Percentiles rank a stretch among this genome's conserved stretches.
Conservation (phyloP, 2,888 invertebrate species). For the Apotomis capreana region DNA sequence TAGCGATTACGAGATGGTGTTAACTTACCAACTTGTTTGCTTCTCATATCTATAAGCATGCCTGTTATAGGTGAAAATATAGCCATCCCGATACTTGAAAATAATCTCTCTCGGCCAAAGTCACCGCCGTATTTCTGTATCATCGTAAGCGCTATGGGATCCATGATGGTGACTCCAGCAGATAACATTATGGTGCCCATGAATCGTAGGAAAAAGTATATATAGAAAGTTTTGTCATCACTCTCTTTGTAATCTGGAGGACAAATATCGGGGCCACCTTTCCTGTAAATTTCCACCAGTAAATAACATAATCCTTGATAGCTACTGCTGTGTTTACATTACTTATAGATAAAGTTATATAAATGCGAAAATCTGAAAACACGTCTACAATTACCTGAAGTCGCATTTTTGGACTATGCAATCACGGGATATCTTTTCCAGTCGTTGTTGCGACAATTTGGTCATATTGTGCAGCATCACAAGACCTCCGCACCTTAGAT, state of each 20-base stretch:
- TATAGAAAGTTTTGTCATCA: constrained; percentile 90
- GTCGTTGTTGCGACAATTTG: constrained; percentile 78
- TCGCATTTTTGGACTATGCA: constrained; percentile 91
- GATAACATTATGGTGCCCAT: constrained; percentile 91
- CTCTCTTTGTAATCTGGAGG: constrained; percentile 91
- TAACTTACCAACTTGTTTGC: constrained; percentile 82
- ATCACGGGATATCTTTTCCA: constrained; percentile 85
- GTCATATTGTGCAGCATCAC: constrained; percentile 87
- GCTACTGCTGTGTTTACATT: constrained; percentile 53
- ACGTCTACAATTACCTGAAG: constrained; percentile 78
- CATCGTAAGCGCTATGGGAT: constrained; percentile 93
- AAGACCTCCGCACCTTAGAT: constrained; percentile 89
- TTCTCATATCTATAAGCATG: constrained; percentile 88
- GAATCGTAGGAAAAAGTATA: constrained; percentile 91
- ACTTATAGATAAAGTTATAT: constrained; percentile 48
- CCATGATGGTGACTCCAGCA: constrained; percentile 94
- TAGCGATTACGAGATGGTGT: constrained; percentile 67
- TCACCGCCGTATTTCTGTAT: constrained; percentile 93
- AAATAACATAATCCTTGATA: constrained; percentile 52
- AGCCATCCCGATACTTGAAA: constrained; percentile 92
- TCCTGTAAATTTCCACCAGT: constrained; percentile 76
- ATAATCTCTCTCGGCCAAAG: constrained; percentile 90
- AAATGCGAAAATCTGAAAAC: constrained; percentile 13
- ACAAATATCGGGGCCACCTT: constrained; percentile 90
- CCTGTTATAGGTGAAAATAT: constrained; percentile 92